phyloP scores from a whole-genome alignment of 2,797 vertebrate genomes.

The Crocidura indochinensis region DNA sequence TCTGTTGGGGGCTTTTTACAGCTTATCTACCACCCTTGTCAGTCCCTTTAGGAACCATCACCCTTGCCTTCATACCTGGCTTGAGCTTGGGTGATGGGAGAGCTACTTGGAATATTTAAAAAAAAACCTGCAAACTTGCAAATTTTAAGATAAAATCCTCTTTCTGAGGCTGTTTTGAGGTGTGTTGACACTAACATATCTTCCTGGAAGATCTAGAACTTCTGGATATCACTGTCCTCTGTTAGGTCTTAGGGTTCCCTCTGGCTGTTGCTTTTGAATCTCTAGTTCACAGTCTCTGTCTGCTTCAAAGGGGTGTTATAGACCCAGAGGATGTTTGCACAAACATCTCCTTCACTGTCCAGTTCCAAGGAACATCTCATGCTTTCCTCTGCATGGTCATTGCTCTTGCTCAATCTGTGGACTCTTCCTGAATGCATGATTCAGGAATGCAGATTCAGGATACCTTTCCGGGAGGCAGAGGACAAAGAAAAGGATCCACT shows the following conservation, averaged over 20 bases:
- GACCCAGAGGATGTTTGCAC: too few species aligned
- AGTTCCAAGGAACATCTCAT: neutral
- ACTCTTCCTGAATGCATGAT: neutral
- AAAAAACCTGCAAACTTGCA: too few species aligned
- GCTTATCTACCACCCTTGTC: neutral
- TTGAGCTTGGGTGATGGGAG: too few species aligned
- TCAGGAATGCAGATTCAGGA: too few species aligned
- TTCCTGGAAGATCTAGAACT: neutral
- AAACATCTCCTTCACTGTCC: neutral
- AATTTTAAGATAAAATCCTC: neutral
- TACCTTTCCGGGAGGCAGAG: neutral
- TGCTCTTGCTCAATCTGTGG: neutral
- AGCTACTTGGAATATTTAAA: accelerated
- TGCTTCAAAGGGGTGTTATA: neutral
- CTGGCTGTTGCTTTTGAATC: neutral
- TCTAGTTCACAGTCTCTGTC: accelerated
- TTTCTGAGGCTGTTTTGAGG: neutral
- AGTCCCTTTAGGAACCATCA: neutral
- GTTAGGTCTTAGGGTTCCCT: neutral
- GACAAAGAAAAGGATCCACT: too few species aligned
- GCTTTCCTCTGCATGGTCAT: neutral
- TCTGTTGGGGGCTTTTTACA: neutral
- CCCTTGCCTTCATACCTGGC: accelerated
- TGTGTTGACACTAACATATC: neutral
- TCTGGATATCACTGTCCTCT: neutral